Evolutionary conservation across 1,140 invertebrate species (phyloP), one percentile per base, ranked within the genome.

Genomic region (Formica exsecta): DNA sequence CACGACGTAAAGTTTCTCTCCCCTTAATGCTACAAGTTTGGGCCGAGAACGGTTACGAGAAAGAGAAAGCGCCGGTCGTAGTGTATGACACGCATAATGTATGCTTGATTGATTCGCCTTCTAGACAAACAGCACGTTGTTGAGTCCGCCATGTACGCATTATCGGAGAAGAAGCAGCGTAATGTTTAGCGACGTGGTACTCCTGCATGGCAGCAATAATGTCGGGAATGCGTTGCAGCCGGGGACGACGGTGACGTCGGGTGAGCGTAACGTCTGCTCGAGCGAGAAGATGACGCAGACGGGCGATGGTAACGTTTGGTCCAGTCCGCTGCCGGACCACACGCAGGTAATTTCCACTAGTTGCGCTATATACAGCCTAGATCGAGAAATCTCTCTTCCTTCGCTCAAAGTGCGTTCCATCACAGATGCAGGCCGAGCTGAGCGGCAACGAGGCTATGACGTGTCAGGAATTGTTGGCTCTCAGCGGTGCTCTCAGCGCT

Each of bases 201-300:
- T 98, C 41, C 95, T 98, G 38, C 97, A 98, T 91, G 97, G 95
- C 75, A 96, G 92, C 85, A 96, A 92, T 81, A 95, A 92, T 86
- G 93, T 95, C 59, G 87, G 89, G 9, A 94, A 94, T 86, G 92
- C 93, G 44, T 90, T 95, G 86, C 90, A 91, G 57, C 90, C 94
- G 25, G 92, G 92, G 59, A 92, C 94, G 38, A 91, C 92, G 84
- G 93, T 94, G 22, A 87, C 76, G 51, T 86, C 94, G 41, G 95
- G 95, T 66, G 96, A 96, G 90, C 95, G 96, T 89, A 97, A 97
- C 91, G 96, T 98, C 22, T 98, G 97, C 93, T 98, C 97, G 29
- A 97, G 97, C 65, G 98, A 98, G 92, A 98, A 98, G 94, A 98
- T 98, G 96, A 98, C 98, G 0, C 98, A 98, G 95, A 98, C 98